Percentiles rank a stretch among this genome's conserved stretches.
Evolutionary conservation across 2,888 invertebrate species (phyloP).

Genomic region (Eupithecia tripunctaria): DNA sequence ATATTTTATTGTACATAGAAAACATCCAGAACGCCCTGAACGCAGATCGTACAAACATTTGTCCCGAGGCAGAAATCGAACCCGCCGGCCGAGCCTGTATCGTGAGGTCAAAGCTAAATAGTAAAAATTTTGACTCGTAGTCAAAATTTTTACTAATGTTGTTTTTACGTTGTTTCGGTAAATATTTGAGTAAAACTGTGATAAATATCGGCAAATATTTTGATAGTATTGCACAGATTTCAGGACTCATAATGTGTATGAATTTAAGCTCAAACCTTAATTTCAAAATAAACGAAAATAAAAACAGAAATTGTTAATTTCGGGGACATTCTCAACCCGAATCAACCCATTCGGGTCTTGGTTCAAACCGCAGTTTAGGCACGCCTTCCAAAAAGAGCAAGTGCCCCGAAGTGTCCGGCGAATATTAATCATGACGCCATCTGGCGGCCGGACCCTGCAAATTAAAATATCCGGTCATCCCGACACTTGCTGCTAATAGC

Average conservation of each 20-base stretch:
- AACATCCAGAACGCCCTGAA: too few species aligned
- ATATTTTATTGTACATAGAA: too few species aligned
- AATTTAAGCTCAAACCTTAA: not conserved
- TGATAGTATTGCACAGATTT: too few species aligned
- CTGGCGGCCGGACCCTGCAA: conserved; percentile 66
- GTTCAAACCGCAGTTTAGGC: conserved; percentile 33
- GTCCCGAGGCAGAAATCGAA: too few species aligned
- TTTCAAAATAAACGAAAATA: not conserved
- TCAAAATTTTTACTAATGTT: too few species aligned
- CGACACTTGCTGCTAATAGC: conserved; percentile 71
- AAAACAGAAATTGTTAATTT: not conserved
- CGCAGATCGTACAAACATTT: too few species aligned
- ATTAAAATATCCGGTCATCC: conserved; percentile 77
- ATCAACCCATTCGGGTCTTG: conserved; percentile 22
- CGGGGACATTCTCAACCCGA: conserved; percentile 7
- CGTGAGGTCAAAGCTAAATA: too few species aligned
- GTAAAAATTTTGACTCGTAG: too few species aligned
- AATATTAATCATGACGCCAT: conserved; percentile 81
- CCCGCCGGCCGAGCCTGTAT: too few species aligned
- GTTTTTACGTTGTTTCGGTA: not conserved
- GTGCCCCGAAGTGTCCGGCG: conserved; percentile 64
- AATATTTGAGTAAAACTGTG: not conserved
- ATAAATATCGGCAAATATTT: not conserved
- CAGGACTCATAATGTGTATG: too few species aligned
- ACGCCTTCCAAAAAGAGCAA: conserved; percentile 54